These are phyloP conservation scores for Carassius gibelio DNA, from an alignment of 2,113 vertebrate species.

Conservation along the genomic window DNA sequence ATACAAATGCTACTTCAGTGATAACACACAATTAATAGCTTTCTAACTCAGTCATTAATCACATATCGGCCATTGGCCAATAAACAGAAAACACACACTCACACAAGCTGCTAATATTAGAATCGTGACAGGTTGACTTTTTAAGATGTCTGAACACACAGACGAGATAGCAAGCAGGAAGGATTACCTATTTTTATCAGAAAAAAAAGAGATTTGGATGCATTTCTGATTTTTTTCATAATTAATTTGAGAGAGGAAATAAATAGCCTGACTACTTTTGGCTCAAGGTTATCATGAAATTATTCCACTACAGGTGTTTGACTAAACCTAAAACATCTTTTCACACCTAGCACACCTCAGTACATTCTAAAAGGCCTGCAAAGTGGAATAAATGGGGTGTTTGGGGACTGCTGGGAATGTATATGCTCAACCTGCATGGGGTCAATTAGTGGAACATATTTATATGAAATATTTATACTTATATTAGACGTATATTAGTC, in stretches of 20 bases:
- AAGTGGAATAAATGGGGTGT: not conserved
- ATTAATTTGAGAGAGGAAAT: not conserved
- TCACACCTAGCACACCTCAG: not conserved
- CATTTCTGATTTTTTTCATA: not conserved
- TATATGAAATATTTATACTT: not conserved
- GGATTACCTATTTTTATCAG: not conserved
- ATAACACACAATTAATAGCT: conserved; percentile 46
- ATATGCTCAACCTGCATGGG: not conserved
- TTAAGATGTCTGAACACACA: not conserved
- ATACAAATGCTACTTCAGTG: conserved; percentile 31
- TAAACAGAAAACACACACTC: not conserved
- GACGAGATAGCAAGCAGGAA: not conserved
- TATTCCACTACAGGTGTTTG: not conserved
- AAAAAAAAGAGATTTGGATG: not conserved
- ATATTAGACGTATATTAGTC: not conserved
- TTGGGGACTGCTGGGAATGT: not conserved
- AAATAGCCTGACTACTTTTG: not conserved
- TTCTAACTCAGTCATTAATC: conserved; percentile 28
- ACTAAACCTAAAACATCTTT: not conserved
- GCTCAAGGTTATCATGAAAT: not conserved
- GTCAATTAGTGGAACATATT: not conserved
- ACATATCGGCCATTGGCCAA: not conserved
- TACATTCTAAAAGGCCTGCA: not conserved
- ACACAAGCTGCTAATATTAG: conserved; percentile 31
- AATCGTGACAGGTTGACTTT: conserved; percentile 3